Percentiles rank a stretch among this genome's conserved stretches.
These are phyloP conservation scores for Neopelma chrysocephalum DNA, from an alignment of 2,797 vertebrate genomes.

Conservation along the genomic window DNA sequence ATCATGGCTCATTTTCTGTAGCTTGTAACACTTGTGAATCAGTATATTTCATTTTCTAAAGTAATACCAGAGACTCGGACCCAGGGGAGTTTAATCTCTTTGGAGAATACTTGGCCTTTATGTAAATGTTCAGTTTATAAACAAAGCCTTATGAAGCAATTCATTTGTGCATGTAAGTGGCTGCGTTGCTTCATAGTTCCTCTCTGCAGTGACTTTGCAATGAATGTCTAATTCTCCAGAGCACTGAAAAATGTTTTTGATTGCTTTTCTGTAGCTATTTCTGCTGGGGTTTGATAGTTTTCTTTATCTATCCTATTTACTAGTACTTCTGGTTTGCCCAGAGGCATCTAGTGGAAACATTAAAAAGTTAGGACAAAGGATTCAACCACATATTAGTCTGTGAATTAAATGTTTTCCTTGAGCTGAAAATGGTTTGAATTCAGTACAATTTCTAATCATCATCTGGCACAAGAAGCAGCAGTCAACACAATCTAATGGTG, in stretches of 20 bases:
- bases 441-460: conserved; percentile 14
- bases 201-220: conserved; percentile 16
- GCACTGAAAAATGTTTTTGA: not conserved
- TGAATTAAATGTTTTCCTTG: not conserved
- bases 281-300: conserved; percentile 22
- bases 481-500: conserved; percentile 10
- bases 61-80: not conserved
- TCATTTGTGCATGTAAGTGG: conserved; percentile 21
- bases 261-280: conserved; percentile 36
- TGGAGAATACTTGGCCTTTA: conserved; percentile 25
- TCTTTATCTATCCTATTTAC: conserved; percentile 41
- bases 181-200: conserved; percentile 11
- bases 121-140: conserved; percentile 22
- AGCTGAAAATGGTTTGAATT: conserved; percentile 21
- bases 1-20: not conserved
- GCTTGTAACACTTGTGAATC: not conserved
- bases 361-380: not conserved
- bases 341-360: not conserved
- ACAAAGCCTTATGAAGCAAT: conserved; percentile 27
- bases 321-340: conserved; percentile 26
- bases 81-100: not conserved
- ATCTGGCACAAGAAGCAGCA: conserved; percentile 2
- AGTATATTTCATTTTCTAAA: conserved; percentile 15
- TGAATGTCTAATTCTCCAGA: conserved; percentile 49
- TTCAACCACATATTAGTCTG: not conserved